These are phyloP conservation scores for Phoxinus dragarum DNA, from an alignment of 2,797 vertebrate species.

Conservation along the genomic window DNA sequence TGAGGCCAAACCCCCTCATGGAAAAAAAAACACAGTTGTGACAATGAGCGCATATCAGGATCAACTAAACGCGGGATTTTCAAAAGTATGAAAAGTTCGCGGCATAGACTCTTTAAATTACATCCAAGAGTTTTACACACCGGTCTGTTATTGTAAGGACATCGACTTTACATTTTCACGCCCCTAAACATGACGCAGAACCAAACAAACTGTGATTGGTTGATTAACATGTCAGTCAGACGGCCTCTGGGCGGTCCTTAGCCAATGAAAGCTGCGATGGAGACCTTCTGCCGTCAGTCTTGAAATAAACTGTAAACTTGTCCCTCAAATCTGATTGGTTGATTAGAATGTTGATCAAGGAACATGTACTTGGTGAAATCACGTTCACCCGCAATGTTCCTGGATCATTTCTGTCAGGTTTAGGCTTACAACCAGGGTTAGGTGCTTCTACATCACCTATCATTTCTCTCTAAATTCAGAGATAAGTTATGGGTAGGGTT, in stretches of 20 bases:
- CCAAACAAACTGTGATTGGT: not conserved
- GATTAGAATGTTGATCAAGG: not conserved
- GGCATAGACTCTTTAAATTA: too few species aligned
- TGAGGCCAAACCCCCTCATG: too few species aligned
- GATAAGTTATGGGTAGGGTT: not conserved
- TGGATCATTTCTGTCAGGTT: not conserved
- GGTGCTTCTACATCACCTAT: not conserved
- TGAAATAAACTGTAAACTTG: not conserved
- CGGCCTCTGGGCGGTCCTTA: too few species aligned
- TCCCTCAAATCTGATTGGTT: not conserved
- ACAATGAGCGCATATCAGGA: not conserved
- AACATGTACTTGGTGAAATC: not conserved
- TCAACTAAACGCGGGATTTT: not conserved
- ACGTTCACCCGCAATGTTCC: too few species aligned
- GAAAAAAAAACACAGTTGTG: not conserved
- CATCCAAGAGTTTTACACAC: too few species aligned
- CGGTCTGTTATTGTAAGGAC: too few species aligned
- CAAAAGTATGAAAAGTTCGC: too few species aligned
- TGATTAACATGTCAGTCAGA: not conserved
- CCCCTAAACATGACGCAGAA: too few species aligned
- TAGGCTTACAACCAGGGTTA: not conserved
- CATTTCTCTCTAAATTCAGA: not conserved
- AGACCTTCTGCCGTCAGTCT: too few species aligned
- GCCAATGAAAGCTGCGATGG: too few species aligned
- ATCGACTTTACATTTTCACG: too few species aligned